phyloP scores from a whole-genome alignment of 2,797 vertebrate genomes.

The Sebastiscus albofasciatus region DNA sequence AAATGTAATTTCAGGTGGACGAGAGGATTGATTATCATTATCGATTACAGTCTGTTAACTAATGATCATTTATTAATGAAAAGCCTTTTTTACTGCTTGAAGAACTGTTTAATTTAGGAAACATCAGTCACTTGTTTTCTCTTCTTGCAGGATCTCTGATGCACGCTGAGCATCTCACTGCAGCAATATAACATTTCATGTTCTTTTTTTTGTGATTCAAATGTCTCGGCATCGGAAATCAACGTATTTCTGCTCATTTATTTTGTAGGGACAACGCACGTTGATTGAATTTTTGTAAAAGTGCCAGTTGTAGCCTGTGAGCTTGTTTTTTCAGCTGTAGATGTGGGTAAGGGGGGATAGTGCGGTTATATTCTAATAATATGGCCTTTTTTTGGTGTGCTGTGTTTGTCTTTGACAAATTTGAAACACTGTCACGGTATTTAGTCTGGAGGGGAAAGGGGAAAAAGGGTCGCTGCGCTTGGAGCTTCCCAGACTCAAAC shows the following conservation, averaged over 20 bases:
- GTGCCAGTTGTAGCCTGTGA: conserved; percentile 14
- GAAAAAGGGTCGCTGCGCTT: background rate
- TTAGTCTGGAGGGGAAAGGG: background rate
- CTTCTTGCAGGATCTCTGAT: background rate
- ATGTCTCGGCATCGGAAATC: background rate
- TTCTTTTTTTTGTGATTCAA: background rate
- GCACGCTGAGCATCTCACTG: conserved; percentile 6
- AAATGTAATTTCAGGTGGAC: conserved; percentile 11
- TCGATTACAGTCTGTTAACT: background rate
- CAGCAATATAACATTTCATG: conserved; percentile 21
- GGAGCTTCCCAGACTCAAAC: background rate
- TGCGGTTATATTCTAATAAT: background rate
- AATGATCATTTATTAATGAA: conserved; percentile 1
- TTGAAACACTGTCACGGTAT: conserved; percentile 19
- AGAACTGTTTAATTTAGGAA: background rate
- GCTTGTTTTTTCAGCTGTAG: background rate
- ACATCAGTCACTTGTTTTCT: background rate
- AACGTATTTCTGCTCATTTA: background rate
- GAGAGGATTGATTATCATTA: background rate
- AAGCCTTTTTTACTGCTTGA: background rate
- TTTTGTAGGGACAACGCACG: background rate
- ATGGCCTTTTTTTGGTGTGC: background rate
- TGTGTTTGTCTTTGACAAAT: background rate
- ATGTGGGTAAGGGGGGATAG: background rate
- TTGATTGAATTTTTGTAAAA: conserved; percentile 2